Base-by-base conservation (phyloP, 2,888 invertebrate genomes). In the Thecophora atra region DNA sequence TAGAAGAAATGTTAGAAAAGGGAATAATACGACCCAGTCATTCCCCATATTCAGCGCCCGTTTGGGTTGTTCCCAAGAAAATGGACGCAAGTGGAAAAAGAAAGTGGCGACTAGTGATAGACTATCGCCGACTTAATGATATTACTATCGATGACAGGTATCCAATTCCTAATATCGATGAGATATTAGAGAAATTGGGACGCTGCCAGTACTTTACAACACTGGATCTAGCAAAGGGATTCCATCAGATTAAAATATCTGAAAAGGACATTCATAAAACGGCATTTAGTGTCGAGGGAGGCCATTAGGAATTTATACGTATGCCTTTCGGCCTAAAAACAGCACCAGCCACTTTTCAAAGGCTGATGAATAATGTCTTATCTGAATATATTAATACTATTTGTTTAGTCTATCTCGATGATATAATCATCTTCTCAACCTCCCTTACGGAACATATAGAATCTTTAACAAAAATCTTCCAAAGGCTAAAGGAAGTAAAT, bases 121-220 rank as follows among this genome's bases (percentile, higher is more conserved):
- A 73, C 42, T 74, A 72, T 19, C 1, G 72, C 2, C 72, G 72
- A 62, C 62, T 74, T 3, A 70, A 72, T 51, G 70, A 74, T 7
- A 47, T 28, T 24, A 72, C 71, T 7, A 65, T 74, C 17, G 60
- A 71, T 8, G 71, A 74, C 47, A 64, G 30, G 13, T 74, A 70
- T 51, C 72, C 70, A 7, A 73, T 72, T 7, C 71, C 70, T 6
- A 72, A 70, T n/a, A 74, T 74, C 6, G 70, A 74, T 21, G n/a
- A n/a, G n/a, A n/a, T n/a, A n/a, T n/a, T n/a, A n/a, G n/a, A n/a
- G n/a, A n/a, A n/a, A n/a, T n/a, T 74, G 13, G 72, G 72, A 17
- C 66, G 60, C 13, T 68, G 58, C 17, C 37, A 42, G 11, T 68
- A 58, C 11, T 58, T 68, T 54, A 44, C 66, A 17, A 66, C 66